Evolutionary conservation across 2,888 invertebrate genomes (phyloP), one percentile per base, ranked within the genome.

Genomic region (Tetramorium bicarinatum): DNA sequence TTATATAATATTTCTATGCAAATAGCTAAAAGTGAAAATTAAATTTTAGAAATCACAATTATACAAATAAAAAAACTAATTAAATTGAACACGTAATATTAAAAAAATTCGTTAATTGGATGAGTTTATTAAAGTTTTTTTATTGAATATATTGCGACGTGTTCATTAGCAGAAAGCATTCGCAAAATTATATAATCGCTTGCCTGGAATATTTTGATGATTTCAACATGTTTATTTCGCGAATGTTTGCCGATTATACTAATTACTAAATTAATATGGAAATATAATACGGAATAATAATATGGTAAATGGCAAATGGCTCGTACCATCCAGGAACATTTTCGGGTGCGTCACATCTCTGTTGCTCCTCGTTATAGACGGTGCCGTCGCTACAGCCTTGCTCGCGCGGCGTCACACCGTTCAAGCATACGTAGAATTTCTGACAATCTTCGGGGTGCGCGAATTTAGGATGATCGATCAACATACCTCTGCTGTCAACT

Each of bases 361-460:
- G 97, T 0, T 96, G 95, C 88, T 97, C 97, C 89, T 98, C 98
- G 93, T 99, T 98, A 96, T 98, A 99, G n/a, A 98, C 99, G 93
- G 98, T 97, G 84, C 98, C 98, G 79, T 97, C 96, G 92, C 96
- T 96, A 95, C 98, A 98, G 49, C 98, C 98, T 87, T 98, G 96
- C 94, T 98, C 98, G 87, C 98, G 96, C n/a, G 98, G 98, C 90
- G 97, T 98, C 44, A 97, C 96, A 18, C 98, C 98, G 94, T 97
- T 98, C 91, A 98, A 95, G 95, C 98, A 98, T 47, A 98, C 98
- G 95, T 98, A 98, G 96, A 98, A 98, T 92, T 98, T 97, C 95
- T 98, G 98, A 95, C 98, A 99, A 95, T 99, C 98, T 49, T 96
- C 96, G 56, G 98, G 97, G 95, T 98, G 98, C 1, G 98, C 96